Conservation (phyloP, 2,888 invertebrate species). For the Lamellibrachia satsuma region DNA sequence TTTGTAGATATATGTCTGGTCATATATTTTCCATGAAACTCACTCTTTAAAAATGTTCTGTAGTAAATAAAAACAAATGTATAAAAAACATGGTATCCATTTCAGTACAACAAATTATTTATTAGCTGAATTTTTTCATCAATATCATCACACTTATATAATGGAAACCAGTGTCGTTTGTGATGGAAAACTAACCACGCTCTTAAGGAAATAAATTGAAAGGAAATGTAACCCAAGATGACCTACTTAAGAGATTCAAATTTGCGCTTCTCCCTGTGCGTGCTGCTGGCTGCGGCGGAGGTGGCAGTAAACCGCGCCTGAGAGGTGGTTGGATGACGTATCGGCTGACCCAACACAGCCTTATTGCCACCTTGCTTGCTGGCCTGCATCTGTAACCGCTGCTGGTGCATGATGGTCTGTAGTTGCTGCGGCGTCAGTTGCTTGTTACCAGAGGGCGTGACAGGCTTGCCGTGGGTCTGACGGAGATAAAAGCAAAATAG, state of each 20-base stretch:
- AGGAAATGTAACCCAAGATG: neutral
- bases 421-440: slow-evolving; percentile 30
- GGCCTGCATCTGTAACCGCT: slow-evolving; percentile 47
- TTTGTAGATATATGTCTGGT: too few relatives aligned
- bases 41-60: neutral
- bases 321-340: slow-evolving; percentile 20
- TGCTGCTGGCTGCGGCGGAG: slow-evolving; percentile 26
- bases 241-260: slow-evolving; percentile 60
- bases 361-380: slow-evolving; percentile 24
- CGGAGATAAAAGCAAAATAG: neutral
- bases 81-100: neutral
- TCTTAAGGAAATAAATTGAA: neutral
- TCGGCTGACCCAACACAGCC: slow-evolving; percentile 21
- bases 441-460: slow-evolving; percentile 24
- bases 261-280: slow-evolving; percentile 55
- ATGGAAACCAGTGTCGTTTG: too few relatives aligned
- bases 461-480: slow-evolving; percentile 13
- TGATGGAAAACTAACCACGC: neutral
- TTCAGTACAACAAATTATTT: neutral
- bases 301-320: slow-evolving; percentile 18
- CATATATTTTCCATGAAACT: too few relatives aligned
- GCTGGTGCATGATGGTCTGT: slow-evolving; percentile 26
- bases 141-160: neutral
- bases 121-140: neutral
- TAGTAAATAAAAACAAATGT: neutral